Evolutionary conservation across 2,797 vertebrate genomes (phyloP).

Genomic region (Mormyrops attenuatus): DNA sequence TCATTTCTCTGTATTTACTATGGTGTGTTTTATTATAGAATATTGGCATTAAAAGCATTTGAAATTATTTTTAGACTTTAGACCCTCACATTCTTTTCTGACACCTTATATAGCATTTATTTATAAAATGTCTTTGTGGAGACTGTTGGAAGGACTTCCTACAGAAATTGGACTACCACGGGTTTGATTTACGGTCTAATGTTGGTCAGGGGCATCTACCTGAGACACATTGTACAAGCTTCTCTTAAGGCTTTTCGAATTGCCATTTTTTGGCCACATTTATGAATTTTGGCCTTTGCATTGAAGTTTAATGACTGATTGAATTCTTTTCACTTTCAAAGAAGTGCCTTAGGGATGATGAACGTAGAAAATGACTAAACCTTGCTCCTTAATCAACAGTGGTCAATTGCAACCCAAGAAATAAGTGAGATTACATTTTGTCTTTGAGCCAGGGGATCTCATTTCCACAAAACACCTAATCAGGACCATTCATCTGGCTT

Average conservation of each 20-base stretch:
- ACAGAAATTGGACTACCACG: background rate
- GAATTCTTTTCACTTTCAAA: slow-evolving; percentile 37
- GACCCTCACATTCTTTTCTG: background rate
- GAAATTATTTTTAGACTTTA: background rate
- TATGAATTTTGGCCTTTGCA: slow-evolving; percentile 24
- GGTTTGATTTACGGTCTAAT: background rate
- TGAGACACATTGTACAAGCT: background rate
- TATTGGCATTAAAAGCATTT: background rate
- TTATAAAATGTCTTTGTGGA: background rate
- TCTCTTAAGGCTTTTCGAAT: background rate
- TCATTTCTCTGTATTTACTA: background rate
- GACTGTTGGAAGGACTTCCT: background rate
- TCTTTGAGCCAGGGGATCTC: slow-evolving; percentile 62
- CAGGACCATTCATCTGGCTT: slow-evolving; percentile 66
- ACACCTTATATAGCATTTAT: background rate
- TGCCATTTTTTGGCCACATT: slow-evolving; percentile 6
- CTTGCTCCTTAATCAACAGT: slow-evolving; percentile 59
- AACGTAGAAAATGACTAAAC: slow-evolving; percentile 53
- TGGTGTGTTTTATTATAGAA: background rate
- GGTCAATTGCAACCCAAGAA: slow-evolving; percentile 53
- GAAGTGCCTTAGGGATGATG: slow-evolving; percentile 35
- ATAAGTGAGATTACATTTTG: slow-evolving; percentile 60
- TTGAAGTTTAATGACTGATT: slow-evolving; percentile 37
- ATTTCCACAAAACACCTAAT: slow-evolving; percentile 72
- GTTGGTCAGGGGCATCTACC: background rate